phyloP scores from a whole-genome alignment of 1,140 invertebrate species.

The Heliconius hewitsoni region DNA sequence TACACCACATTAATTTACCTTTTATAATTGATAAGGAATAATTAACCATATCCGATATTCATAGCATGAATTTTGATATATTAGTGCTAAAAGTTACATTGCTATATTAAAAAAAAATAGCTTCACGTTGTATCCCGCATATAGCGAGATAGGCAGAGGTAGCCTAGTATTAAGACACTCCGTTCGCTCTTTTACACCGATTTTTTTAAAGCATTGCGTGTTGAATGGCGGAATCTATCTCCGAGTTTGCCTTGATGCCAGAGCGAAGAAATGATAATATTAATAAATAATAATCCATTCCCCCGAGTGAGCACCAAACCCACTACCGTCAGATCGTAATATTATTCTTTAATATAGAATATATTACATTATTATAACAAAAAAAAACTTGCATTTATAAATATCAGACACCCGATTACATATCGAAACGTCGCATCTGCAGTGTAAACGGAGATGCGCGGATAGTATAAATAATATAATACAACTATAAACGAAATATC shows the following conservation, averaged over 20 bases:
- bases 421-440: constrained; percentile 50
- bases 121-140: too few species aligned
- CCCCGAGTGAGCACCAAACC: too few species aligned
- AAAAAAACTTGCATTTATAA: background rate
- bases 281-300: too few species aligned
- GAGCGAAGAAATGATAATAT: too few species aligned
- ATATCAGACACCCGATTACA: background rate
- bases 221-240: too few species aligned
- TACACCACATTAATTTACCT: background rate
- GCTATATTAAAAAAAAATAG: too few species aligned
- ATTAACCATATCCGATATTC: constrained; percentile 30
- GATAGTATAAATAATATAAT: constrained; percentile 67
- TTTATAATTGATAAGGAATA: constrained; percentile 31
- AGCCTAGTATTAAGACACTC: too few species aligned
- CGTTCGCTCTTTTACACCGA: too few species aligned
- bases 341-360: too few species aligned
- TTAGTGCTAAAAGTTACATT: background rate
- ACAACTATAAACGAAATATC: constrained; percentile 59
- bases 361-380: background rate
- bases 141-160: too few species aligned
- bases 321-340: background rate
- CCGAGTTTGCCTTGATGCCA: too few species aligned
- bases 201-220: too few species aligned
- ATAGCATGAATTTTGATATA: background rate
- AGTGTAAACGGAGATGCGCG: constrained; percentile 60